Evolutionary conservation across 2,113 vertebrate genomes (phyloP), one percentile per base, ranked within the genome.

Genomic region (Esox niger): DNA sequence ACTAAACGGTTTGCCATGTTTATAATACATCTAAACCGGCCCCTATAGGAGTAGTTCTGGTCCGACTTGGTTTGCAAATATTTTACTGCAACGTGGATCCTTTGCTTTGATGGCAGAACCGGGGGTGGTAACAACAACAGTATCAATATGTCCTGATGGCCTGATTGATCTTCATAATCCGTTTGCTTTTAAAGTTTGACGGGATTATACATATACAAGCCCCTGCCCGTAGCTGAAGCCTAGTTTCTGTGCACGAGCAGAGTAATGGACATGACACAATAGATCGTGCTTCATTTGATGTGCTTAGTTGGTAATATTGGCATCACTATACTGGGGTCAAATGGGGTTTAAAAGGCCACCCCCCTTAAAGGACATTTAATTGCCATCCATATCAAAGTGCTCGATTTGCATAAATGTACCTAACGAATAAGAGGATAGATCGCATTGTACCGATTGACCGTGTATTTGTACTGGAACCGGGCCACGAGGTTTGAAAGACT

Each of bases 141-240:
- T 66, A 73, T 77, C 77, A 64, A 75, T 72, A 59, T 54, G 62
- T 59, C 21, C 43, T 66, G 62, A 56, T 43, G 64, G 66, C 76
- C 66, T 70, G 75, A 72, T 75, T 79, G 75, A 78, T 80, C 77
- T 79, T 43, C 38, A 17, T 70, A 58, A 75, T 64, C 23, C 20
- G 2, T 23, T 38, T 43, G 1, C 6, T 3, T 43, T 15, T 43
- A 6, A 13, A 52, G n/a, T 52, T 21, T 52, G 47, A 52, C 47
- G 8, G 21, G 47, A 52, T 52, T 49, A 43, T 15, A 43, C 13
- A 43, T 17, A 4, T 33, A 33, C 9, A 33, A 6, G n/a, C n/a
- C n/a, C n/a, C n/a, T n/a, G n/a, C n/a, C n/a, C n/a, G n/a, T n/a
- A n/a, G 35, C 11, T 6, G 15, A 2, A 29, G 59, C 31, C 21